phyloP scores from a whole-genome alignment of 1,140 invertebrate species.

The Cotesia vestalis region DNA sequence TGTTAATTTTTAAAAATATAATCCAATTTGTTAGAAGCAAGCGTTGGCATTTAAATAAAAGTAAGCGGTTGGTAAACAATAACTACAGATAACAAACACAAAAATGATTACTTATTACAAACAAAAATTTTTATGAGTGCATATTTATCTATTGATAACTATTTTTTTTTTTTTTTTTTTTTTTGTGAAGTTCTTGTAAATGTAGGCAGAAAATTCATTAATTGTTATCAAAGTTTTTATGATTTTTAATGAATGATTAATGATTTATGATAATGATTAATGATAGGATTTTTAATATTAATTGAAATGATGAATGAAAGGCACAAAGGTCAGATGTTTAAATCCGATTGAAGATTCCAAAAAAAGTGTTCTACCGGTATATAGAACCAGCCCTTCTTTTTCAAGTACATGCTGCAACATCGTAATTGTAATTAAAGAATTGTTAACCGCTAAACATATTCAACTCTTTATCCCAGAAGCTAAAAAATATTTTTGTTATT shows the following conservation, averaged over 20 bases:
- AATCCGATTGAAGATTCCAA: conserved; percentile 7
- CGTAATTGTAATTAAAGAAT: conserved; percentile 31
- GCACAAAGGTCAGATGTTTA: neutral
- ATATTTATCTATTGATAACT: no score
- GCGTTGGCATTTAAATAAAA: no score
- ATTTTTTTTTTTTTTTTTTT: no score
- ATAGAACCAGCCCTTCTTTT: conserved; percentile 49
- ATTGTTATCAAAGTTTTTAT: conserved; percentile 32
- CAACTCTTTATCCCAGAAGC: conserved; percentile 1
- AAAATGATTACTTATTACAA: no score
- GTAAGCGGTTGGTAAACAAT: no score
- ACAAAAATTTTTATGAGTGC: no score
- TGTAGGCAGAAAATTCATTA: conserved; percentile 17
- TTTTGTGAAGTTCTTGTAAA: neutral
- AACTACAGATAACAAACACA: no score
- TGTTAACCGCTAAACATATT: conserved; percentile 7
- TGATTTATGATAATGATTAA: conserved; percentile 35
- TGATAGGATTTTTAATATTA: conserved; percentile 37
- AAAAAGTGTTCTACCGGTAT: neutral
- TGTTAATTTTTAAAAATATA: no score
- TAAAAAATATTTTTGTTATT: conserved; percentile 10
- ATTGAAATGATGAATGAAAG: conserved; percentile 47
- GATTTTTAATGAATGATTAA: conserved; percentile 31
- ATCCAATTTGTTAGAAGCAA: no score
- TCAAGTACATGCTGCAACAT: conserved; percentile 64